A percentile compares a stretch with the other conserved stretches of the same genome.
Conservation (phyloP, 2,888 invertebrate species). For the Tachystola acroxantha region DNA sequence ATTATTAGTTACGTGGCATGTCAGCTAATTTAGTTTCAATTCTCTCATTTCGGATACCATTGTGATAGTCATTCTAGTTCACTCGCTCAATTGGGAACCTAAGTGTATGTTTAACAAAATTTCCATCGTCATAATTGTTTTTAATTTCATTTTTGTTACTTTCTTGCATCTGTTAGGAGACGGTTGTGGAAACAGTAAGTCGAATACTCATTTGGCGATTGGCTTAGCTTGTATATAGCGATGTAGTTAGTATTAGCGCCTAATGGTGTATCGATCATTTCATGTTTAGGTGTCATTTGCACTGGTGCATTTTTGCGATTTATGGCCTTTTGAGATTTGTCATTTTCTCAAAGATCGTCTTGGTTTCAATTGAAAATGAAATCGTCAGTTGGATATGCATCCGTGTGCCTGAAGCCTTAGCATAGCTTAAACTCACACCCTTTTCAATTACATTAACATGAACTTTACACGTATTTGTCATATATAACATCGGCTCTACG, state of each 20-base stretch:
- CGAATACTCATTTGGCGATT: conserved; percentile 64
- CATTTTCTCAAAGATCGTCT: no score
- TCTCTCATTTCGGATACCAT: conserved; percentile 18
- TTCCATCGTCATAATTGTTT: conserved; percentile 61
- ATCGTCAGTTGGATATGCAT: no score
- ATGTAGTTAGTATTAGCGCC: conserved; percentile 30
- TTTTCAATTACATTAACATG: no score
- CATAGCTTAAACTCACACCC: no score
- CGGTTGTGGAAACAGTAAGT: conserved; percentile 78
- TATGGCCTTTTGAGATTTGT: background rate
- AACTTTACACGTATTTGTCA: no score
- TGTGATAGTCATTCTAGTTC: conserved; percentile 18
- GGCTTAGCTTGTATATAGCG: conserved; percentile 60
- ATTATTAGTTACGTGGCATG: conserved; percentile 24
- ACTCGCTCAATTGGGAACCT: conserved; percentile 44
- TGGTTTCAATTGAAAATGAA: no score
- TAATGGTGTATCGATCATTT: conserved; percentile 1
- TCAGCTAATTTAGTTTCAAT: conserved; percentile 29
- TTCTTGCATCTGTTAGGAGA: conserved; percentile 78
- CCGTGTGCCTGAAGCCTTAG: no score
- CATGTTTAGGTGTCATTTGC: background rate
- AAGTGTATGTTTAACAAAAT: conserved; percentile 35
- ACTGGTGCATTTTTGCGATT: background rate
- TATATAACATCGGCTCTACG: no score
- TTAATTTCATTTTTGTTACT: conserved; percentile 68